These are phyloP conservation scores for Picathartes gymnocephalus DNA, from an alignment of 2,113 vertebrate genomes.

Conservation along the genomic window DNA sequence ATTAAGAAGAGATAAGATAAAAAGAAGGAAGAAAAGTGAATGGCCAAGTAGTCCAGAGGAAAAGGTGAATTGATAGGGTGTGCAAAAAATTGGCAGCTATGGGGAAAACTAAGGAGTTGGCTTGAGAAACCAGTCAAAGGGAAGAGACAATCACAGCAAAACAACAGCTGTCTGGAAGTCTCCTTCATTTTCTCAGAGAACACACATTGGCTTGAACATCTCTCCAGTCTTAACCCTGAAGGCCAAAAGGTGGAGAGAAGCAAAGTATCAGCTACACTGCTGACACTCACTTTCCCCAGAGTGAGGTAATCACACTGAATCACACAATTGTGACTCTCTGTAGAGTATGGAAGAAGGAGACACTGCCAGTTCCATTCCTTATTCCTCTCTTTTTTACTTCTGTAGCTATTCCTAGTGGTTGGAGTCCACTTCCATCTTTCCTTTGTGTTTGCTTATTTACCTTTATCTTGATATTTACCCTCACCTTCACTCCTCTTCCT, in stretches of 20 bases:
- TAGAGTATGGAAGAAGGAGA: not conserved
- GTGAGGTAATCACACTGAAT: not conserved
- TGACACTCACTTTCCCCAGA: not conserved
- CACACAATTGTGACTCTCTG: not conserved
- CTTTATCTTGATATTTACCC: not conserved
- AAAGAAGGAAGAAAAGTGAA: not conserved
- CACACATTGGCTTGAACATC: not conserved
- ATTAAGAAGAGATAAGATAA: not conserved
- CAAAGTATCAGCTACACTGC: not conserved
- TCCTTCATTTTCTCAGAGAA: not conserved
- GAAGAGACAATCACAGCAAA: not conserved
- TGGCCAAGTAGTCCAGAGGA: not conserved
- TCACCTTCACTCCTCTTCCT: not conserved
- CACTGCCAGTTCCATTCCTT: not conserved
- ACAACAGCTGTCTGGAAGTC: not conserved
- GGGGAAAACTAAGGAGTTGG: not conserved
- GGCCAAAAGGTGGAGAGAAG: not conserved
- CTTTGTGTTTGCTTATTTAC: not conserved
- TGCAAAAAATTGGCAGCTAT: not conserved
- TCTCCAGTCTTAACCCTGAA: not conserved
- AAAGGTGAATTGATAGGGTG: not conserved
- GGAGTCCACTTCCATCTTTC: not conserved
- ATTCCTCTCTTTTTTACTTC: not conserved
- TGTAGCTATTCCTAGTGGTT: not conserved
- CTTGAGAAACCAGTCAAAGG: not conserved